phyloP scores from a whole-genome alignment of 53 echinoderm and acorn worm species.

The Arbacia lixula region DNA sequence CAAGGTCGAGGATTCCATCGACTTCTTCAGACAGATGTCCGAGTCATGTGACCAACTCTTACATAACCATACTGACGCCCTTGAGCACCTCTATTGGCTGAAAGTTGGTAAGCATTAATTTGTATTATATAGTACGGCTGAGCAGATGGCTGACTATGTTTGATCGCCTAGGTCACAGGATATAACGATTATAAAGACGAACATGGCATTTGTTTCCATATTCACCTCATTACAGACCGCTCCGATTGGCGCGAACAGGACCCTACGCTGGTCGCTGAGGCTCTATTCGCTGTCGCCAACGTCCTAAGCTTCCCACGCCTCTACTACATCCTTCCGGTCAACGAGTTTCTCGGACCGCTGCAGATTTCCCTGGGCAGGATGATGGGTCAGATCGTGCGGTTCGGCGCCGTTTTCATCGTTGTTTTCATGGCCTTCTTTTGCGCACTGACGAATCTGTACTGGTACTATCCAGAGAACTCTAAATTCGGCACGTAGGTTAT shows the following conservation, averaged over 20 bases:
- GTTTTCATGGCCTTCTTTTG: conserved; percentile 97
- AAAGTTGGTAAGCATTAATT: not conserved
- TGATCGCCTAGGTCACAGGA: no score
- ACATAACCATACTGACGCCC: not conserved
- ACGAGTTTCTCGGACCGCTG: conserved; percentile 92
- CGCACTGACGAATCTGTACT: conserved; percentile 84
- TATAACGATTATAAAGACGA: no score
- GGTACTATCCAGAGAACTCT: conserved; percentile 58
- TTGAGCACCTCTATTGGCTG: conserved; percentile 27
- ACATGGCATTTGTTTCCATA: no score
- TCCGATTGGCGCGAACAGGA: conserved; percentile 51
- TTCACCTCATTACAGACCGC: not conserved
- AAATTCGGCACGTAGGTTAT: conserved; percentile 76
- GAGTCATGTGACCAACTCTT: conserved; percentile 18
- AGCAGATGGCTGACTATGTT: no score
- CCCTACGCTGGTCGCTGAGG: conserved; percentile 78
- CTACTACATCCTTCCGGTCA: conserved; percentile 89
- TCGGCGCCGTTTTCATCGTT: conserved; percentile 83
- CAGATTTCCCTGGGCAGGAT: conserved; percentile 93
- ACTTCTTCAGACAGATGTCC: conserved; percentile 28
- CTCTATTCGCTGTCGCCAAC: conserved; percentile 85
- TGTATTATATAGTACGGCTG: not conserved
- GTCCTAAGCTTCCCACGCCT: conserved; percentile 90
- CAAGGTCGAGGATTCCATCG: conserved; percentile 42
- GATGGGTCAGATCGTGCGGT: conserved; percentile 90